A percentile compares a stretch with the other conserved stretches of the same genome.
Conservation (phyloP, 2,797 vertebrate genomes). For the Acrocephalus scirpaceus region DNA sequence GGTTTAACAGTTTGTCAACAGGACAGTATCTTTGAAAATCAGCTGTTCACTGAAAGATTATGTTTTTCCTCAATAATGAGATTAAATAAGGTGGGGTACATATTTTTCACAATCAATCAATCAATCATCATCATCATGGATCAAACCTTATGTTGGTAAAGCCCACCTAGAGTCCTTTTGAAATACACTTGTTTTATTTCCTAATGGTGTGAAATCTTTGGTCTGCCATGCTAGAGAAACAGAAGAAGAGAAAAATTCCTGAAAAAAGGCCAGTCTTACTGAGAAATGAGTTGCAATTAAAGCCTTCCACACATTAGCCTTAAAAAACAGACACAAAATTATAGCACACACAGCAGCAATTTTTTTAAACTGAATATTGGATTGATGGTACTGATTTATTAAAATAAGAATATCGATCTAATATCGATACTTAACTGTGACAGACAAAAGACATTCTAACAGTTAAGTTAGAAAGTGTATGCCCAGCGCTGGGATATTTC, state of each 20-base stretch:
- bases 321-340: not conserved
- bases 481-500: no score
- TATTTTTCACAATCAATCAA: not conserved
- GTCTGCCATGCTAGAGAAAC: not conserved
- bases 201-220: not conserved
- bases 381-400: not conserved
- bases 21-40: not conserved
- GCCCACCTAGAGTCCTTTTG: not conserved
- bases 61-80: not conserved
- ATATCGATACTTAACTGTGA: no score
- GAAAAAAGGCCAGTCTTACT: not conserved
- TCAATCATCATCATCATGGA: not conserved
- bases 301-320: not conserved
- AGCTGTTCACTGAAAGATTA: not conserved
- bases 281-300: not conserved
- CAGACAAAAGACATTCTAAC: no score
- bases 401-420: no score
- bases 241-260: not conserved
- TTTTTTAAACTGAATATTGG: not conserved
- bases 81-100: not conserved
- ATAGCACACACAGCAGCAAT: not conserved
- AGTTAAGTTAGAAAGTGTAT: no score
- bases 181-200: not conserved
- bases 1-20: not conserved
- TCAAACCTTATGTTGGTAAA: not conserved